Evolutionary conservation across 2,888 invertebrate genomes (phyloP).

Genomic region (Oligia fasciuncula): DNA sequence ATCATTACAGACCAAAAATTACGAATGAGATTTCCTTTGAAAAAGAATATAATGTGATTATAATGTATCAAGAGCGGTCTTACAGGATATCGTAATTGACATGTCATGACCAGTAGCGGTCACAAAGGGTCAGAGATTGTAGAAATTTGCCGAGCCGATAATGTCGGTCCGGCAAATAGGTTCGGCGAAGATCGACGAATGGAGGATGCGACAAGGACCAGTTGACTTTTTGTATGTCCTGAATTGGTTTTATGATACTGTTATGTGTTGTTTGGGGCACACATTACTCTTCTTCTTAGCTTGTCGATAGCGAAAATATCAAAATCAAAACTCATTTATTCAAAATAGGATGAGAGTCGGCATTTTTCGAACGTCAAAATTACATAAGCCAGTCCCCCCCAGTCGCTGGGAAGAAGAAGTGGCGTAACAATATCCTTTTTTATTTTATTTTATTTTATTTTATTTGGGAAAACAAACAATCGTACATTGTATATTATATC

Average conservation of each 20-base stretch:
- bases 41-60: slow-evolving; percentile 61
- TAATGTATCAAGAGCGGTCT: slow-evolving; percentile 69
- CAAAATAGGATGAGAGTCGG: too few relatives aligned
- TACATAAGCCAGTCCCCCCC: too few relatives aligned
- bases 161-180: slow-evolving; percentile 85
- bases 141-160: slow-evolving; percentile 86
- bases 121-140: slow-evolving; percentile 88
- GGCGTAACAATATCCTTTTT: too few relatives aligned
- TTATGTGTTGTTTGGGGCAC: neutral
- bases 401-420: too few relatives aligned
- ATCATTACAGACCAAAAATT: slow-evolving; percentile 43
- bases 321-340: too few relatives aligned
- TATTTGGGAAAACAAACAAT: too few relatives aligned
- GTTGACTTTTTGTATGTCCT: neutral
- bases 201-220: slow-evolving; percentile 21
- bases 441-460: too few relatives aligned
- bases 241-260: neutral
- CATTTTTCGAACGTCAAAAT: too few relatives aligned
- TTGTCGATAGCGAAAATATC: too few relatives aligned
- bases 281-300: neutral
- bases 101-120: slow-evolving; percentile 86
- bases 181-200: slow-evolving; percentile 66
- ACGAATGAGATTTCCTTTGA: slow-evolving; percentile 51
- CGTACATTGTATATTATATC: too few relatives aligned
- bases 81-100: slow-evolving; percentile 87